Conservation (phyloP, 2,888 invertebrate species). For the Eustalomyia histrio region DNA sequence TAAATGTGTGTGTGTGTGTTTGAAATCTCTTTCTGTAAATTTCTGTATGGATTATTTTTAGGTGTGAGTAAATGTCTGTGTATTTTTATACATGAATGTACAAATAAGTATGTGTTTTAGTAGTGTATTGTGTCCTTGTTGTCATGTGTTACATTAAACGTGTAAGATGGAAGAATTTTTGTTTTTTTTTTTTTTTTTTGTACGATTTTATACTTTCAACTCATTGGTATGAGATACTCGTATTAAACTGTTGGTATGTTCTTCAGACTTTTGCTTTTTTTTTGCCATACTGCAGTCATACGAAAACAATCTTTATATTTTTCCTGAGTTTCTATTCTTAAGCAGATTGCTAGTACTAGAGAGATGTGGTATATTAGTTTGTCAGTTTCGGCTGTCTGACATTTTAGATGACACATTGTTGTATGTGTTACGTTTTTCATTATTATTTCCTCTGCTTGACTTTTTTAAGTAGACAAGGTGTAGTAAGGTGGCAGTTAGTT, state of each 20-base stretch:
- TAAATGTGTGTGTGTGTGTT: neutral
- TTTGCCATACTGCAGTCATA: conserved; percentile 27
- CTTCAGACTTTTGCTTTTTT: conserved; percentile 21
- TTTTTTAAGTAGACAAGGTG: neutral
- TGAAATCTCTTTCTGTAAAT: neutral
- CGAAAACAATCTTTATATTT: conserved; percentile 27
- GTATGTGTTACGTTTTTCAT: neutral
- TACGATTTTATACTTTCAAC: conserved; percentile 15
- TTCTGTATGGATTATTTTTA: neutral
- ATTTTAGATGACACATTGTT: conserved; percentile 32
- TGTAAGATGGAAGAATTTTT: conserved; percentile 39
- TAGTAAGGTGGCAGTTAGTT: neutral
- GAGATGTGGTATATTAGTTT: neutral
- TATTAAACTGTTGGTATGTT: conserved; percentile 11
- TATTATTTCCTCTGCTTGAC: neutral
- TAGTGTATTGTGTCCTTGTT: conserved; percentile 53
- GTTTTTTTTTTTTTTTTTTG: neutral
- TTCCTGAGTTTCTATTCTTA: conserved; percentile 16
- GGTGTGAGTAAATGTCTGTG: neutral
- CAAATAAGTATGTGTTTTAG: conserved; percentile 17
- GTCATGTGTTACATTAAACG: conserved; percentile 58
- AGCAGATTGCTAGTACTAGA: conserved; percentile 1
- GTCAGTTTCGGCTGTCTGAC: conserved; percentile 17
- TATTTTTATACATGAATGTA: conserved; percentile 1
- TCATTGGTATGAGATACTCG: conserved; percentile 32